Conservation (phyloP, 2,888 invertebrate genomes). For the Patella pellucida region DNA sequence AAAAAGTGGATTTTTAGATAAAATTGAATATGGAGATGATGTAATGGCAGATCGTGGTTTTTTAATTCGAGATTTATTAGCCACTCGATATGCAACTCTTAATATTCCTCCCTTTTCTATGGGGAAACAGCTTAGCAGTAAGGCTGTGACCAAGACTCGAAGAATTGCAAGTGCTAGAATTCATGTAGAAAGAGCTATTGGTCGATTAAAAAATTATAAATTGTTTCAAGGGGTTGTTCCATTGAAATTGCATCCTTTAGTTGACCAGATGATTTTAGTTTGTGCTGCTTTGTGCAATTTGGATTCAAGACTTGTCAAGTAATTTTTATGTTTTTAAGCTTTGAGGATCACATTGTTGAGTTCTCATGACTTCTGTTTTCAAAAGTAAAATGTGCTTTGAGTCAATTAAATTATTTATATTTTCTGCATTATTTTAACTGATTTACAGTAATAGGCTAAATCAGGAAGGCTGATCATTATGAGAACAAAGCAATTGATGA, state of each 20-base stretch:
- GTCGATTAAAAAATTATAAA: constrained; percentile 20
- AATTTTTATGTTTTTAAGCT: no score
- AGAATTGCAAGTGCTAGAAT: constrained; percentile 32
- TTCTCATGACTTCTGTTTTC: no score
- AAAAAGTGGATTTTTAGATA: constrained; percentile 27
- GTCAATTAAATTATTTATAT: no score
- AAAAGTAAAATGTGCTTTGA: no score
- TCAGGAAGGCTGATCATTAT: no score
- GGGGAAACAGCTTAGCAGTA: constrained; percentile 23
- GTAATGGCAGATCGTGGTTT: constrained; percentile 33
- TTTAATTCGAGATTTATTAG: constrained; percentile 24
- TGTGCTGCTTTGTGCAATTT: constrained; percentile 22
- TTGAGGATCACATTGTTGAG: no score
- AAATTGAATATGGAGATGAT: constrained; percentile 22
- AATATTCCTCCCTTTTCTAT: constrained; percentile 33
- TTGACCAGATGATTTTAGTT: constrained; percentile 19
- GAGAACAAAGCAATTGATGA: no score
- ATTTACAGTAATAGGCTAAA: no score
- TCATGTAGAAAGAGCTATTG: constrained; percentile 35
- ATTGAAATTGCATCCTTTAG: constrained; percentile 12
- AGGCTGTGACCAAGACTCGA: constrained; percentile 29
- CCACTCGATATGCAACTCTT: constrained; percentile 23
- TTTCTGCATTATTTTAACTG: no score
- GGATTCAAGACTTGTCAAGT: constrained; percentile 22
- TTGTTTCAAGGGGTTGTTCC: constrained; percentile 21